Base-by-base conservation (phyloP, 1,140 invertebrate species). In the Schlechtendalia chinensis region DNA sequence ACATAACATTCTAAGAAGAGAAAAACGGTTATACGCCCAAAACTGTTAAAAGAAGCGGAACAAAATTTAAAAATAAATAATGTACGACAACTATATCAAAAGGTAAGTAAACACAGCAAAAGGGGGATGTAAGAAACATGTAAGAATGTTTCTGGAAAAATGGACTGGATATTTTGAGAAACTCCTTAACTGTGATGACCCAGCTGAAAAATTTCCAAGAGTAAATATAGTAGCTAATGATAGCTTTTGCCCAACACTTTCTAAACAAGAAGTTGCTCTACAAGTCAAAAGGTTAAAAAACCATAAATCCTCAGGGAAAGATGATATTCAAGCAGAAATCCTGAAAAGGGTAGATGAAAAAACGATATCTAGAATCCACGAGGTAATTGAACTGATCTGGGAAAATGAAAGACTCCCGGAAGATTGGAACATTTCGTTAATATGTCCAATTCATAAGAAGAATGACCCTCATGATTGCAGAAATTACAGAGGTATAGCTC, bases 401-500 rank as follows among this genome's bases (percentile, higher is more conserved):
- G 16, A 54, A 54, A 54, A 54, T 53, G 50, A 54, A 5, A 54
- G 53, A 54, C 16, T 17, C 16, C 53, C 83, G 47, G 53, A 79
- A 39, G 74, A 83, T 17, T 84, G 83, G 83, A 83, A 71, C 59
- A 79, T 11, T 17, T 82, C 72, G 12, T 80, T 83, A 27, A 82
- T 83, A 14, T 59, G 59, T 19, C 82, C 84, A 47, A 81, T 84
- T 27, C 74, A 82, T 58, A 84, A 84, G 61, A 84, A 84, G 81
- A 82, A 83, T 27, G 83, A 84, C 56, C 81, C 80, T 47, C 32
- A 71, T 17, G 59, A 82, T 32, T 82, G 82, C 47, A 54, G 50
- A 12, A 84, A 84, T 63, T 84, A 84, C 54, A 81, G 84, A 80
- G 83, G 83, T n/a, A 83, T 67, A 82, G n/a, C n/a, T n/a, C n/a